These are phyloP conservation scores for Naso thynnoides DNA, from an alignment of 2,797 vertebrate genomes.

Conservation along the genomic window DNA sequence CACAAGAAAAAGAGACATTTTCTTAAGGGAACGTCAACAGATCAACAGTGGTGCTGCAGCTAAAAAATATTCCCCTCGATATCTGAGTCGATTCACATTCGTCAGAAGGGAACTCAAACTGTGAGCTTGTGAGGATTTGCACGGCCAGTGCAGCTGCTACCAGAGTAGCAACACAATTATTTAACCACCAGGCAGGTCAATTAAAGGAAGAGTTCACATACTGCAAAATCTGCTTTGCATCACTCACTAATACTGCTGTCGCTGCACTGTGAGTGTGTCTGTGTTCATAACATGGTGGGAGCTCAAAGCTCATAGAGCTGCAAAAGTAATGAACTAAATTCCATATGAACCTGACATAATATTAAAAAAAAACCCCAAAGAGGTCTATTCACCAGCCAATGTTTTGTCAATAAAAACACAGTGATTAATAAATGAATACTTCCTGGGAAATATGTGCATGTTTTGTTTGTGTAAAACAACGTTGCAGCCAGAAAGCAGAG, in stretches of 20 bases:
- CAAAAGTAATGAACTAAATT: slow-evolving; percentile 54
- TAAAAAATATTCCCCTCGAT: slow-evolving; percentile 46
- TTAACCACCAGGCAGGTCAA: slow-evolving; percentile 41
- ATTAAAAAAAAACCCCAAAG: slow-evolving; percentile 34
- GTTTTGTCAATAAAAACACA: slow-evolving; percentile 48
- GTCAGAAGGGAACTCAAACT: slow-evolving; percentile 47
- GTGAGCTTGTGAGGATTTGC: slow-evolving; percentile 25
- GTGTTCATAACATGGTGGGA: slow-evolving; percentile 33
- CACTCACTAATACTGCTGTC: slow-evolving; percentile 22
- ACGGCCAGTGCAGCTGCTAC: slow-evolving; percentile 50
- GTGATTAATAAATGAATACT: slow-evolving; percentile 50
- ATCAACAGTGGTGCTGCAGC: slow-evolving; percentile 43
- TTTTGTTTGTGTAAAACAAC: slow-evolving; percentile 33
- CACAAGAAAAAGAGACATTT: slow-evolving; percentile 22
- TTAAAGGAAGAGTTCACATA: slow-evolving; percentile 55
- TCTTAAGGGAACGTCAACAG: slow-evolving; percentile 40
- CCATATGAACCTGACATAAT: slow-evolving; percentile 37
- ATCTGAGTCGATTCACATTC: slow-evolving; percentile 61
- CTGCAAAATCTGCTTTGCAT: slow-evolving; percentile 48
- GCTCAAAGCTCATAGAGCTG: slow-evolving; percentile 29
- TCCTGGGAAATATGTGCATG: slow-evolving; percentile 50
- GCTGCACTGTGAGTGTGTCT: slow-evolving; percentile 32
- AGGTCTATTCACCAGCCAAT: slow-evolving; percentile 25
- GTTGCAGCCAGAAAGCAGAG: slow-evolving; percentile 41
- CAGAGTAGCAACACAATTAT: slow-evolving; percentile 35